Percentiles rank a stretch among this genome's conserved stretches.
phyloP scores from a whole-genome alignment of 2,113 vertebrate species.

The Isichthys henryi region DNA sequence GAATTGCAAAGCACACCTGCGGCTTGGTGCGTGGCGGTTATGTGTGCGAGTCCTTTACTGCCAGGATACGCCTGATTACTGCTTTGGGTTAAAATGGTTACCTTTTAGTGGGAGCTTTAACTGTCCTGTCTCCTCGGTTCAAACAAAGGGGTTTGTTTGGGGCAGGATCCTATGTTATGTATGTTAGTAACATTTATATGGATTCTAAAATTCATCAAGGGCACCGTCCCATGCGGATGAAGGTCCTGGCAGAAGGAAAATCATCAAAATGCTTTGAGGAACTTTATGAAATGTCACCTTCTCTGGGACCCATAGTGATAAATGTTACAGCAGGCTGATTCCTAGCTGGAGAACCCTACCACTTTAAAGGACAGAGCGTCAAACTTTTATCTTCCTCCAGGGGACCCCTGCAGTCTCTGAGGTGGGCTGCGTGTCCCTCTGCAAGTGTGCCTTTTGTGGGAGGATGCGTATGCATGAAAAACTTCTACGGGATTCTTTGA shows the following conservation, averaged over 20 bases:
- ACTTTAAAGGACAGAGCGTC: background rate
- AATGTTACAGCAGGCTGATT: background rate
- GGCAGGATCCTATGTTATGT: background rate
- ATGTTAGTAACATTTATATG: background rate
- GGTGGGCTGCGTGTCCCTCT: background rate
- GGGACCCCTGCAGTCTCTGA: background rate
- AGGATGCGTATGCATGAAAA: background rate
- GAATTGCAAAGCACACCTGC: background rate
- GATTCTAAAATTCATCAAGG: background rate
- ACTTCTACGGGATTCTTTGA: background rate
- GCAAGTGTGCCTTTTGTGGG: background rate
- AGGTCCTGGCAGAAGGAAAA: background rate
- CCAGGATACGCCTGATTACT: background rate
- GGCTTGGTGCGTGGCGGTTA: background rate
- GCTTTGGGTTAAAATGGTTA: background rate
- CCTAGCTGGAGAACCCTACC: background rate
- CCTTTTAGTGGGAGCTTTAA: background rate
- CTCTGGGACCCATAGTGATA: slow-evolving; percentile 2
- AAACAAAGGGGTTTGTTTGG: background rate
- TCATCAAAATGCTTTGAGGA: background rate
- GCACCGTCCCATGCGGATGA: background rate
- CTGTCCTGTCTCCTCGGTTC: background rate
- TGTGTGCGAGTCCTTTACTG: background rate
- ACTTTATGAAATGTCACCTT: slow-evolving; percentile 8
- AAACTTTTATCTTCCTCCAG: background rate